Base-by-base conservation (phyloP, 2,113 vertebrate species). In the Machaerirhynchus nigripectus region DNA sequence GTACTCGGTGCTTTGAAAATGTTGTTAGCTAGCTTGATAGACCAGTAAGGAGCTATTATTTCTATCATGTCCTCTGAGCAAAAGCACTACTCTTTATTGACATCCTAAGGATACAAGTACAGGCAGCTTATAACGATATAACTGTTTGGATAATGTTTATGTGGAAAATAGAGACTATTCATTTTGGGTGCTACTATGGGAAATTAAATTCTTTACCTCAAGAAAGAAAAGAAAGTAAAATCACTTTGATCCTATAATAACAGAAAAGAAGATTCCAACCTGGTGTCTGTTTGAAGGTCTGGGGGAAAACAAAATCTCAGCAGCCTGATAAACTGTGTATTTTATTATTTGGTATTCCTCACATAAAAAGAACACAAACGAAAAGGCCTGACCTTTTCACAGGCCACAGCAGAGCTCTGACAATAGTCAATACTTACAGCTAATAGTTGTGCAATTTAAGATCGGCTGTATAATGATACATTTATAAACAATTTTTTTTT, bases 361-460 rank as follows among this genome's bases (percentile, higher is more conserved):
- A 86, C 67, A 85, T 70, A 85, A 94, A 95, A 93, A 68, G 91
- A 93, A 88, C 83, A 88, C 47, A 84, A 92, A 95, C 81, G 93
- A 84, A 97, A 95, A 97, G 91, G 7, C 79, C 84, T 97, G 97
- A 96, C 95, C 96, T 98, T 97, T 97, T 95, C 95, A 88, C 1
- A 12, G 70, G 77, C 76, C 63, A 65, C 30, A 71, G 78, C 59
- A 67, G 52, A 59, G 46, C 67, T 93, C 87, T 96, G 89, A 87
- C 94, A 94, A 71, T 78, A 82, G 93, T 96, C 96, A 96, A 94
- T 91, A 92, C 63, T 91, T 93, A 89, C 68, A 95, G 95, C 85
- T 97, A 97, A 97, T 96, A 95, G 90, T 89, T 81, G 80, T 76
- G 67, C 93, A 94, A 93, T 97, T 97, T 95, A 94, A 97, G 93